These are phyloP conservation scores for Dolichallabes microphthalmus DNA, from an alignment of 2,113 vertebrate species.

Conservation along the genomic window DNA sequence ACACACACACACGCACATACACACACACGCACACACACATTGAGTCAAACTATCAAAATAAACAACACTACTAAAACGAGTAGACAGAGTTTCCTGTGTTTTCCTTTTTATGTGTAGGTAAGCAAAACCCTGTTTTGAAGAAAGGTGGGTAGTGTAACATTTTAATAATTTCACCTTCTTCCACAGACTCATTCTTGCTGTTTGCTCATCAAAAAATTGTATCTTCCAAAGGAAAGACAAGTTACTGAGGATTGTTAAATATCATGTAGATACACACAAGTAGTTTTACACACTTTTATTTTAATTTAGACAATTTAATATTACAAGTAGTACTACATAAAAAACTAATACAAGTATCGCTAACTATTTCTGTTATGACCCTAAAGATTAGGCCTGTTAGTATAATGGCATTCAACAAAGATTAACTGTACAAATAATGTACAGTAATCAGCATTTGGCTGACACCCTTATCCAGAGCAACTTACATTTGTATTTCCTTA, in stretches of 20 bases:
- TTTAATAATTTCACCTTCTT: neutral
- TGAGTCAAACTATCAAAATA: neutral
- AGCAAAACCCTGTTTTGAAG: neutral
- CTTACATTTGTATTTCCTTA: too few species aligned
- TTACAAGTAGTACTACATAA: neutral
- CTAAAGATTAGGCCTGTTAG: neutral
- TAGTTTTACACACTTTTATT: neutral
- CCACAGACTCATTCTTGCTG: neutral
- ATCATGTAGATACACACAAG: neutral
- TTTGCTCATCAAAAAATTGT: neutral
- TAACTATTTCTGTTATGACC: neutral
- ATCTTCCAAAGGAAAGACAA: neutral
- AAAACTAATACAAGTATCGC: neutral
- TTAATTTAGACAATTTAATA: neutral
- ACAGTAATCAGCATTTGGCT: neutral
- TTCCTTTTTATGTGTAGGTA: neutral
- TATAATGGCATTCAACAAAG: neutral
- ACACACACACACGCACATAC: neutral
- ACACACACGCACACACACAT: neutral
- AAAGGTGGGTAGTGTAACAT: neutral
- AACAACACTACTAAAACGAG: neutral
- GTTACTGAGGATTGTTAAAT: neutral
- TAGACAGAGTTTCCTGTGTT: neutral
- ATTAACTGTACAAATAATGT: neutral
- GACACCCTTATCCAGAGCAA: too few species aligned